Percentiles rank a stretch among this genome's conserved stretches.
Conservation (phyloP, 1,140 invertebrate genomes). For the Drosophila kepulauana region DNA sequence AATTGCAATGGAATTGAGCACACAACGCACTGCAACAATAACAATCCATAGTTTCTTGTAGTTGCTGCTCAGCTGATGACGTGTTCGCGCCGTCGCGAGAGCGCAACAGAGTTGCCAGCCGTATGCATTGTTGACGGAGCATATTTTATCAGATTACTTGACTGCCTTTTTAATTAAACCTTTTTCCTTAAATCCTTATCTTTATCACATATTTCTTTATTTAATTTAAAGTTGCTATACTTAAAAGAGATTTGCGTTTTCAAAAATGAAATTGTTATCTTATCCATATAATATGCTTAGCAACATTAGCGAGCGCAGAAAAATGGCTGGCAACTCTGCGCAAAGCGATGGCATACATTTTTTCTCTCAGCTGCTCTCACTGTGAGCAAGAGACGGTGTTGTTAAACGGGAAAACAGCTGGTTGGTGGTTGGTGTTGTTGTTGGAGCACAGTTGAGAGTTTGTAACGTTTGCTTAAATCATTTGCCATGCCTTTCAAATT, state of each 20-base stretch:
- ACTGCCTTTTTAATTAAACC: background rate
- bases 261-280: background rate
- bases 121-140: background rate
- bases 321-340: conserved; percentile 44
- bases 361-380: conserved; percentile 30
- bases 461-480: background rate
- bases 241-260: too few species aligned
- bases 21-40: conserved; percentile 46
- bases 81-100: conserved; percentile 67
- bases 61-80: conserved; percentile 69
- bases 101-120: conserved; percentile 52
- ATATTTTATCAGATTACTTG: too few species aligned
- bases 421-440: background rate
- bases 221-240: background rate
- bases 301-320: background rate
- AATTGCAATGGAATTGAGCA: conserved; percentile 42
- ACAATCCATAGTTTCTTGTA: conserved; percentile 51
- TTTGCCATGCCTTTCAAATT: background rate
- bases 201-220: too few species aligned
- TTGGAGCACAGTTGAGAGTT: background rate
- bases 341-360: background rate
- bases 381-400: conserved; percentile 44
- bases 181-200: background rate
- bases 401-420: conserved; percentile 59
- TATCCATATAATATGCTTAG: background rate